Evolutionary conservation across 2,113 vertebrate genomes (phyloP).

Genomic region (Coryphaenoides rupestris): DNA sequence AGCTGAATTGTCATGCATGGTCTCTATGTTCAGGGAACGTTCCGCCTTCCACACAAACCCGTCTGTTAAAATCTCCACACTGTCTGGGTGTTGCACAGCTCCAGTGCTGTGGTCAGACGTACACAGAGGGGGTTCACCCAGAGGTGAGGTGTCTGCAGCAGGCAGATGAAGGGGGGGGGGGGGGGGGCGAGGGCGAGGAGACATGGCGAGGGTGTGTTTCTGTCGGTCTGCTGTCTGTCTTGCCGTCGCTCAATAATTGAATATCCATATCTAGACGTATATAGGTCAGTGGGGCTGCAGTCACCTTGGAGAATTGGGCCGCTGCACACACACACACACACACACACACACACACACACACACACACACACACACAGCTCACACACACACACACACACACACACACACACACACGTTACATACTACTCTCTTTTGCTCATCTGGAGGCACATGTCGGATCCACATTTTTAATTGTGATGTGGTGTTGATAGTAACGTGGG

Average conservation of each 20-base stretch:
- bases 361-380: slow-evolving; percentile 8
- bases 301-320: slow-evolving; percentile 45
- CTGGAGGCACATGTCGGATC: slow-evolving; percentile 56
- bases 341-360: background rate
- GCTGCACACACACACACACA: slow-evolving; percentile 6
- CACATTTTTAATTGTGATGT: too few relatives aligned
- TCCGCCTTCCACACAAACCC: too few relatives aligned
- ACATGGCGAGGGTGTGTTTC: too few relatives aligned
- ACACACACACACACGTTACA: slow-evolving; percentile 3
- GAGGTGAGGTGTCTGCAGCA: background rate
- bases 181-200: too few relatives aligned
- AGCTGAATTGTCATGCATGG: too few relatives aligned
- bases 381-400: too few relatives aligned
- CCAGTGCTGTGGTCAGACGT: background rate
- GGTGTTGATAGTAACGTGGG: background rate
- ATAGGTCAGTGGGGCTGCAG: slow-evolving; percentile 66
- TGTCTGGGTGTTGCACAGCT: background rate
- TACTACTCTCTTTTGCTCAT: slow-evolving; percentile 30
- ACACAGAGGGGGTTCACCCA: background rate
- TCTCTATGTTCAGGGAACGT: too few relatives aligned
- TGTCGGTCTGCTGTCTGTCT: background rate
- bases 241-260: slow-evolving; percentile 46
- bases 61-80: too few relatives aligned
- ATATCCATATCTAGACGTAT: slow-evolving; percentile 52
- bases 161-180: background rate